Conservation (phyloP, 2,797 vertebrate genomes). For the Vespertilio murinus region DNA sequence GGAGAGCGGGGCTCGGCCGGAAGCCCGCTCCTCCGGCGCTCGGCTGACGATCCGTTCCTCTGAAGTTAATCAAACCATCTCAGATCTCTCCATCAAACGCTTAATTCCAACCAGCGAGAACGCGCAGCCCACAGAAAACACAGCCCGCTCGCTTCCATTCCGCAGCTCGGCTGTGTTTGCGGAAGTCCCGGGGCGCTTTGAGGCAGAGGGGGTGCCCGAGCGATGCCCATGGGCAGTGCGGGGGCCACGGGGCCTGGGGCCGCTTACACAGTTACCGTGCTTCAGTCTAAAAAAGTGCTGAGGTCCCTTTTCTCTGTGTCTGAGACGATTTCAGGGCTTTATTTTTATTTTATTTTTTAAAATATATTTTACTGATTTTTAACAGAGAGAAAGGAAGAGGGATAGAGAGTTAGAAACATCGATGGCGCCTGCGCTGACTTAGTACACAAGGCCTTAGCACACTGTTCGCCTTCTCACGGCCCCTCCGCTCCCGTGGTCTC, state of each 20-base stretch:
- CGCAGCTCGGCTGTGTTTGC: constrained; percentile 58
- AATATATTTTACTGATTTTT: too few species aligned
- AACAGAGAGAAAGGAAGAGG: too few species aligned
- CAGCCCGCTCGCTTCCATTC: constrained; percentile 22
- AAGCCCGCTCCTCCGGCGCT: constrained; percentile 83
- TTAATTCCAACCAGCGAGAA: constrained; percentile 85
- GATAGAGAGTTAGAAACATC: too few species aligned
- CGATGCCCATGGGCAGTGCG: background rate
- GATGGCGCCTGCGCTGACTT: too few species aligned
- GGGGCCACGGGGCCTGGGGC: background rate
- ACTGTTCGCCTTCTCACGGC: background rate
- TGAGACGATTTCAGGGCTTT: constrained; percentile 64
- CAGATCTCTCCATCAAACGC: constrained; percentile 90
- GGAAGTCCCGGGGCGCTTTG: constrained; percentile 40
- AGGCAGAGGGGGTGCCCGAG: background rate
- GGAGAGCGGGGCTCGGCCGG: constrained; percentile 85
- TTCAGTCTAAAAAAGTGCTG: background rate
- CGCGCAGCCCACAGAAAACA: constrained; percentile 58
- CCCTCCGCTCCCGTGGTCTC: background rate
- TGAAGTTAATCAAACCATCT: constrained; percentile 91
- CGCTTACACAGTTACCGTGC: background rate
- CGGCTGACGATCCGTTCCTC: constrained; percentile 88
- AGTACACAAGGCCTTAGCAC: too few species aligned
- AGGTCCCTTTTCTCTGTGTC: constrained; percentile 51
- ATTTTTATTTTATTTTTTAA: too few species aligned